Evolutionary conservation across 1,140 invertebrate genomes (phyloP).

Genomic region (Bombus affinis): DNA sequence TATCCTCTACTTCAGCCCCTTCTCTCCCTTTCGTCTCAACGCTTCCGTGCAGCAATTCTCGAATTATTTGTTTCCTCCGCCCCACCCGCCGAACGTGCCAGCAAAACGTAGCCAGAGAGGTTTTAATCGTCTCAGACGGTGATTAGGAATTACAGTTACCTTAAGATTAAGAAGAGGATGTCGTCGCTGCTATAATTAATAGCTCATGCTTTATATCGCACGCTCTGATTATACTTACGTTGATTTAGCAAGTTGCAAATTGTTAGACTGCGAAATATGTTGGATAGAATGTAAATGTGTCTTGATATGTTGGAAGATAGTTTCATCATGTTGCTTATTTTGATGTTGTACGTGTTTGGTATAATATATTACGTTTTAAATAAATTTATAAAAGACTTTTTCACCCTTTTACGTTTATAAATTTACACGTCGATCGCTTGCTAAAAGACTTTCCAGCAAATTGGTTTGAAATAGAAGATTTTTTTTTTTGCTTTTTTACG

Average conservation of each 20-base stretch:
- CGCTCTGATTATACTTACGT: not conserved
- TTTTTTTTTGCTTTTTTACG: too few species aligned
- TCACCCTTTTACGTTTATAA: too few species aligned
- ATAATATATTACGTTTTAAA: not conserved
- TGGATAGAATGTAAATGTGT: not conserved
- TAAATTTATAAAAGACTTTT: not conserved
- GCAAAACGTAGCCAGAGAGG: not conserved
- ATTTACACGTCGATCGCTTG: accelerated
- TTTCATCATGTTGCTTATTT: too few species aligned
- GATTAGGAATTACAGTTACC: conserved; percentile 4
- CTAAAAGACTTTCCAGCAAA: too few species aligned
- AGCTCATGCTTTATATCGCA: too few species aligned
- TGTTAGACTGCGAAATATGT: not conserved
- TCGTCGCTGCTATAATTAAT: not conserved
- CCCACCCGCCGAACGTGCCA: too few species aligned
- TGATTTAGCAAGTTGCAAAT: not conserved
- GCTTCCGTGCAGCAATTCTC: not conserved
- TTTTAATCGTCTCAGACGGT: not conserved
- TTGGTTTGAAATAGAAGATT: too few species aligned
- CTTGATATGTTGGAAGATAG: too few species aligned
- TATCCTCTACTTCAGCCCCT: not conserved
- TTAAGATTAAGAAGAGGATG: not conserved
- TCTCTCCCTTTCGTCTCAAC: not conserved
- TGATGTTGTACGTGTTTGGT: not conserved
- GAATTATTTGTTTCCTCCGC: conserved; percentile 29